Evolutionary conservation across 1,140 invertebrate species (phyloP).

Genomic region (Apis dorsata): DNA sequence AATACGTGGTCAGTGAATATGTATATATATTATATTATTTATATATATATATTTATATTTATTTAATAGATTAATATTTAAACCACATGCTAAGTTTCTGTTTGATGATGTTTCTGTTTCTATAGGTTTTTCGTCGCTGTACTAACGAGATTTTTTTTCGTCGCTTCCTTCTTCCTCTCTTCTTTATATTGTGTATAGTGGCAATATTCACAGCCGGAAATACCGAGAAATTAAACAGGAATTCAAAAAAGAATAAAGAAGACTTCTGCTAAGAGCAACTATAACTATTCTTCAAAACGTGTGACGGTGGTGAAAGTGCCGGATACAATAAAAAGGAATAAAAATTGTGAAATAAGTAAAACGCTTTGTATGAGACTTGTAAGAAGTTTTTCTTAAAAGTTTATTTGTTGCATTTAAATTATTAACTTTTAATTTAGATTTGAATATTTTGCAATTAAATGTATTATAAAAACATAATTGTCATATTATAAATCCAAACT

Average conservation of each 20-base stretch:
- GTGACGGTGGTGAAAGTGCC: constrained; percentile 13
- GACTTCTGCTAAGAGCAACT: neutral
- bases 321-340: constrained; percentile 8
- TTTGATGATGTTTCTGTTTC: neutral
- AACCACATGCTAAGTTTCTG: neutral
- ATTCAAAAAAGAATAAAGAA: constrained; percentile 15
- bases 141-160: constrained; percentile 15
- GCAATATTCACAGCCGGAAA: constrained; percentile 20
- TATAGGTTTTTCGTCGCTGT: constrained; percentile 36
- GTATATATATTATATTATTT: no score
- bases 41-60: no score
- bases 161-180: neutral
- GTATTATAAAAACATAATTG: no score
- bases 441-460: no score
- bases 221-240: constrained; percentile 24
- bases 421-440: no score
- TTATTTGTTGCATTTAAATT: neutral
- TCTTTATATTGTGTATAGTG: neutral
- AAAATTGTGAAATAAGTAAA: neutral
- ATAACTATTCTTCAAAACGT: constrained; percentile 13
- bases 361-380: neutral
- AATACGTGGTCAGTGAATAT: neutral
- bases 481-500: no score
- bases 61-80: constrained; percentile 9
- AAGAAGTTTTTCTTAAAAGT: neutral